Evolutionary conservation across 2,797 vertebrate species (phyloP).

Genomic region (Trematomus bernacchii): DNA sequence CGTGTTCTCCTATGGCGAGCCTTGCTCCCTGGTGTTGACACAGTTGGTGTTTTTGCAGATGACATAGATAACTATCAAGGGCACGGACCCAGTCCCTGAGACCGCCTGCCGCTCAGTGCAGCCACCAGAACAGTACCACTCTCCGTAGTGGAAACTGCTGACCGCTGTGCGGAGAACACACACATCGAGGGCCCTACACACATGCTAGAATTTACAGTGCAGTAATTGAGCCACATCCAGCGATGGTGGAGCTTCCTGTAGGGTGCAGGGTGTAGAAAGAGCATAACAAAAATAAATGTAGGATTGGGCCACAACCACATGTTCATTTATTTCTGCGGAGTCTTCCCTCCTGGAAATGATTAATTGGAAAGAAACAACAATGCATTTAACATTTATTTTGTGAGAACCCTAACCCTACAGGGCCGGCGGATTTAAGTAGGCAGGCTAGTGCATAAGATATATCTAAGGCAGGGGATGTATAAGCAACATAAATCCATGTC

Average conservation of each 20-base stretch:
- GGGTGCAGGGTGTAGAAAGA: neutral
- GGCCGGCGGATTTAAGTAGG: neutral
- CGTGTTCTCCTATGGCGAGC: slow-evolving; percentile 32
- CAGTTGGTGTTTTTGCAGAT: slow-evolving; percentile 79
- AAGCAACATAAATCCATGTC: neutral
- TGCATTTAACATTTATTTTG: slow-evolving; percentile 19
- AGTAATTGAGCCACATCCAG: slow-evolving; percentile 7
- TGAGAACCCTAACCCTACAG: neutral
- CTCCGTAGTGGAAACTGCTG: slow-evolving; percentile 45
- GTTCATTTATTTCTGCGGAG: neutral
- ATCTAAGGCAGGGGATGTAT: neutral
- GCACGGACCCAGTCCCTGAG: slow-evolving; percentile 43
- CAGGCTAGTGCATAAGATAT: neutral
- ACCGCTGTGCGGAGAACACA: slow-evolving; percentile 26
- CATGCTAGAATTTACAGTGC: neutral
- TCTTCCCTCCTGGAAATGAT: neutral
- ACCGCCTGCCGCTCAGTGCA: slow-evolving; percentile 19
- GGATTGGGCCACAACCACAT: neutral
- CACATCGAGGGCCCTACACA: slow-evolving; percentile 1
- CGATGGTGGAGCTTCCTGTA: neutral
- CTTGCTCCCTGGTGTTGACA: slow-evolving; percentile 69
- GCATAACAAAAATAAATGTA: slow-evolving; percentile 9
- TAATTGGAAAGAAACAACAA: neutral
- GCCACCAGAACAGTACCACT: slow-evolving; percentile 2
- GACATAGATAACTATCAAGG: slow-evolving; percentile 64